Evolutionary conservation across 1,140 invertebrate genomes (phyloP).

Genomic region (Sinonovacula constricta): DNA sequence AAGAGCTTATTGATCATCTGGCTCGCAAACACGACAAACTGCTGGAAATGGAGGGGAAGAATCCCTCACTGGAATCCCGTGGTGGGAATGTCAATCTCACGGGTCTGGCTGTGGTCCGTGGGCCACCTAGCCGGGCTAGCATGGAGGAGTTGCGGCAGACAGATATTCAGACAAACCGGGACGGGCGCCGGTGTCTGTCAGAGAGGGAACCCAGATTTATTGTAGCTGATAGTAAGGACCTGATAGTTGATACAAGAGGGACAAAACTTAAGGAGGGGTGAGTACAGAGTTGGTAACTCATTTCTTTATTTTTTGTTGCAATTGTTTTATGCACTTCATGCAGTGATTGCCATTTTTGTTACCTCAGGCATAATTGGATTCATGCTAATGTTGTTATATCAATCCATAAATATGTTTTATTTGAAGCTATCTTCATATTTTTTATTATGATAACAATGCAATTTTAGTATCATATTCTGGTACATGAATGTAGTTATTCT

Average conservation of each 20-base stretch:
- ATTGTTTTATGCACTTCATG: too few species aligned
- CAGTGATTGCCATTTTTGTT: too few species aligned
- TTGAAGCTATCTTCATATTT: too few species aligned
- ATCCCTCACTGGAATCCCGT: slow-evolving; percentile 3
- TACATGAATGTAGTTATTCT: too few species aligned
- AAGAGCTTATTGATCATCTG: slow-evolving; percentile 59
- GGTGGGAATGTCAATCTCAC: background rate
- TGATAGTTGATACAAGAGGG: background rate
- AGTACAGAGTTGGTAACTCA: too few species aligned
- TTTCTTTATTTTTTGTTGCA: too few species aligned
- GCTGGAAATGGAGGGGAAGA: slow-evolving; percentile 46
- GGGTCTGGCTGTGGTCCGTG: too few species aligned
- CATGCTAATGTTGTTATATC: too few species aligned
- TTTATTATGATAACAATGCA: too few species aligned
- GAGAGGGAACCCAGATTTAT: slow-evolving; percentile 4
- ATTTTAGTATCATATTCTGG: too few species aligned
- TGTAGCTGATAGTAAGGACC: background rate
- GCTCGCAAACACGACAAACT: slow-evolving; percentile 56
- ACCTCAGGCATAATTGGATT: too few species aligned
- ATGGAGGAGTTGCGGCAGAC: background rate
- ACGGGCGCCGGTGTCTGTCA: slow-evolving; percentile 5
- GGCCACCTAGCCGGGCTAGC: background rate
- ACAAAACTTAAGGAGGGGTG: background rate
- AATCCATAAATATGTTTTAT: too few species aligned
- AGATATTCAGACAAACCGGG: background rate